Base-by-base conservation (phyloP, 2,113 vertebrate species). In the Apeltes quadracus region DNA sequence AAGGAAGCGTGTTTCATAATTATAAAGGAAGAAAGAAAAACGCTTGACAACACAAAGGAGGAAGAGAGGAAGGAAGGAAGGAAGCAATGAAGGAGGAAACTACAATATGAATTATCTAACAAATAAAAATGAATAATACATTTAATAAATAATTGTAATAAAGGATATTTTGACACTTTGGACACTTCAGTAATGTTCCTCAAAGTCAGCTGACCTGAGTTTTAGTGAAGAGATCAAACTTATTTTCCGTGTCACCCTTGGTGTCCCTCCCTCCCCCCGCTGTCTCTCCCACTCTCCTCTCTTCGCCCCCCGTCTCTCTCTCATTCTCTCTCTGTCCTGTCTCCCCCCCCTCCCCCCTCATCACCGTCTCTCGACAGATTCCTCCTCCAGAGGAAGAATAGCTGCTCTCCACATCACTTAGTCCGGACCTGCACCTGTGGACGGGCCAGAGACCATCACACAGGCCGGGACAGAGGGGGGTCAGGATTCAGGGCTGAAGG, bases 401-500 rank as follows among this genome's bases (percentile, higher is more conserved):
- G 85, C 74, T 57, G 4, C 73, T 78, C 79, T 66, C 71, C 43
- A 54, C 76, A 41, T 72, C 71, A 80, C 61, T 66, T 32, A 68
- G 63, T 25, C 16, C 39, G 78, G 84, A 81, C 67, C 68, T 68
- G 78, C 84, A 88, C 87, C 84, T 87, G 84, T 72, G 75, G 55
- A 68, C 50, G 78, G 59, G 4, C 16, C 27, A 67, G 78, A 51
- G 72, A 80, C 39, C 23, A 11, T 29, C 75, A 65, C 38, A 34
- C 51, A 29, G 65, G 46, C 46, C 46, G 8, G 61, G 58, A 74
- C 69, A 41, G 61, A 15, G 41, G 44, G 92, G 95, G 95, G 95
- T 96, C 93, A 94, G 94, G 94, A 96, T 94, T 96, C 93, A 93
- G 93, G 79, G 93, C 92, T 91, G 88, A 78, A 93, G 95, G 95